Evolutionary conservation across 2,113 vertebrate species (phyloP).

Genomic region (Gallinago undulata): DNA sequence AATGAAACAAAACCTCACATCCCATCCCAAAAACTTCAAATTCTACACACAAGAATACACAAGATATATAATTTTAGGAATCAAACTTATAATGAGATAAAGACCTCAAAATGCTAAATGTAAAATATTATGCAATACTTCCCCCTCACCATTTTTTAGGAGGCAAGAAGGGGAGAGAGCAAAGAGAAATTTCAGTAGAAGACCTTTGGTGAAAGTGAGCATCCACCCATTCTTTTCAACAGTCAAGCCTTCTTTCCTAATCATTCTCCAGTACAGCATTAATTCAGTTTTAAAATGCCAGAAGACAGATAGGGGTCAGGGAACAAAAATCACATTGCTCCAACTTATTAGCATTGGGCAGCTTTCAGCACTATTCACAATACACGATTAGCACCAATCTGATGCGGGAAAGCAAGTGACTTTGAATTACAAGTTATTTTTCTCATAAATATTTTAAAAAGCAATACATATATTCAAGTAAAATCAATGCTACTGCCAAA

Average conservation of each 20-base stretch:
- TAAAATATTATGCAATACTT: background rate
- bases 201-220: background rate
- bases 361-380: background rate
- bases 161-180: background rate
- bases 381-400: background rate
- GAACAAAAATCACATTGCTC: background rate
- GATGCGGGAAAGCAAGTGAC: background rate
- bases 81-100: background rate
- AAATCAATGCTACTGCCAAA: conserved; percentile 13
- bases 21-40: background rate
- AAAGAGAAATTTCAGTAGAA: background rate
- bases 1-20: background rate
- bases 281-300: background rate
- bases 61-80: background rate
- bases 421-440: conserved; percentile 28
- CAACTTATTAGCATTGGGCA: background rate
- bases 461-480: background rate
- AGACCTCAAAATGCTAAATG: background rate
- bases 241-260: background rate
- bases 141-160: background rate
- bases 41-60: background rate
- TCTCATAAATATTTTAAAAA: conserved; percentile 14
- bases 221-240: background rate
- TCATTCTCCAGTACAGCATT: background rate
- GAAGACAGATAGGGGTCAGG: background rate